Percentiles rank a stretch among this genome's conserved stretches.
These are phyloP conservation scores for Pagrus major DNA, from an alignment of 2,113 vertebrate genomes.

Conservation along the genomic window DNA sequence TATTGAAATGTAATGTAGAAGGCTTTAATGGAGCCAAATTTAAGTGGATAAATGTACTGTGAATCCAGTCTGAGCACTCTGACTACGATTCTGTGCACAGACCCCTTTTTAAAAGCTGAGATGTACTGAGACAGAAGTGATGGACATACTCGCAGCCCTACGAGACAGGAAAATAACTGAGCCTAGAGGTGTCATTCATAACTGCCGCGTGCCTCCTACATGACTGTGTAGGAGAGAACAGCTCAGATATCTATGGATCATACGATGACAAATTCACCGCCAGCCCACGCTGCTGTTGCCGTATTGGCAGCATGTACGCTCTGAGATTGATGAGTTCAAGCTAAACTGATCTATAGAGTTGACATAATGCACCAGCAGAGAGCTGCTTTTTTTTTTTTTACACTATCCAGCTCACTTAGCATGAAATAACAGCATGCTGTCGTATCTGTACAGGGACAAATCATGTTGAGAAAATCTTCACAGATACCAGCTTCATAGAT, in stretches of 20 bases:
- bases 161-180: constrained; percentile 31
- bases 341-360: constrained; percentile 17
- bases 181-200: constrained; percentile 59
- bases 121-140: constrained; percentile 41
- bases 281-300: constrained; percentile 55
- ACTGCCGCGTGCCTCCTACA: constrained; percentile 56
- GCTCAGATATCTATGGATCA: constrained; percentile 64
- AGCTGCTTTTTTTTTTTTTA: not conserved
- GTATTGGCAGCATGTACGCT: constrained; percentile 3
- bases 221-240: constrained; percentile 46
- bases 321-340: constrained; percentile 46
- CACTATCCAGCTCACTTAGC: not conserved
- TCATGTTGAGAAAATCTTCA: constrained; percentile 20
- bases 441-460: constrained; percentile 27
- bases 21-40: constrained; percentile 2
- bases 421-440: constrained; percentile 4
- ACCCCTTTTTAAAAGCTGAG: not conserved
- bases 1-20: not conserved
- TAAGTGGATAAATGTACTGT: not conserved
- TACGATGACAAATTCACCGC: constrained; percentile 55
- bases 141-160: constrained; percentile 4
- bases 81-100: not conserved
- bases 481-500: constrained; percentile 14
- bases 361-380: constrained; percentile 22
- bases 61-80: not conserved